A percentile compares a stretch with the other conserved stretches of the same genome.
These are phyloP conservation scores for Acanthochromis polyacanthus DNA, from an alignment of 2,113 vertebrate species.

Conservation along the genomic window DNA sequence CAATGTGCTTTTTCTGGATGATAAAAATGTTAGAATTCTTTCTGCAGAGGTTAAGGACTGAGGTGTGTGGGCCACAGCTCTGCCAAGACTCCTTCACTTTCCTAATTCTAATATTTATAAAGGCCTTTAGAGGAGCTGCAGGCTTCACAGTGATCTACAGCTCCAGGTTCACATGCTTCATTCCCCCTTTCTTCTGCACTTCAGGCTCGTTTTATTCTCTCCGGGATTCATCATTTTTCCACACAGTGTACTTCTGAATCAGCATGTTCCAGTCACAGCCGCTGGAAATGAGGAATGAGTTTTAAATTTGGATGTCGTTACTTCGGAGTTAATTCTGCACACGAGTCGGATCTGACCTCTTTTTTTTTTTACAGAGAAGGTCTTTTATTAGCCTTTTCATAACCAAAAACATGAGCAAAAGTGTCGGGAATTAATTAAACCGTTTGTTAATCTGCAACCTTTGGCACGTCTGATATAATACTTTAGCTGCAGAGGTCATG, in stretches of 20 bases:
- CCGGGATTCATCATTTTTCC: constrained; percentile 19
- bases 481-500: too few relatives aligned
- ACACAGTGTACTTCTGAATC: constrained; percentile 29
- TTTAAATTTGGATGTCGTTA: constrained; percentile 22
- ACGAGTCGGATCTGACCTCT: too few relatives aligned
- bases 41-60: constrained; percentile 5
- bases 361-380: too few relatives aligned
- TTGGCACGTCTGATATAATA: too few relatives aligned
- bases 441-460: too few relatives aligned
- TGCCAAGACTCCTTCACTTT: constrained; percentile 25
- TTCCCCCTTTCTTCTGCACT: constrained; percentile 14
- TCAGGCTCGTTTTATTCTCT: constrained; percentile 38
- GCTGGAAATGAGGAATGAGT: constrained; percentile 17
- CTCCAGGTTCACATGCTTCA: constrained; percentile 10
- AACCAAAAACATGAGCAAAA: too few relatives aligned
- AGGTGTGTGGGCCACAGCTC: not conserved
- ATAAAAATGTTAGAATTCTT: not conserved
- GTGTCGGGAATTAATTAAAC: too few relatives aligned
- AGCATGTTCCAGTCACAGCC: constrained; percentile 41
- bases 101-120: constrained; percentile 51
- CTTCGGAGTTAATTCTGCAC: not conserved
- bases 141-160: constrained; percentile 16
- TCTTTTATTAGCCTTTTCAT: too few relatives aligned
- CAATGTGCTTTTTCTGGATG: not conserved
- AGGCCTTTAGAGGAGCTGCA: constrained; percentile 13